Evolutionary conservation across 2,113 vertebrate species (phyloP).

Genomic region (Cephalopterus ornatus): DNA sequence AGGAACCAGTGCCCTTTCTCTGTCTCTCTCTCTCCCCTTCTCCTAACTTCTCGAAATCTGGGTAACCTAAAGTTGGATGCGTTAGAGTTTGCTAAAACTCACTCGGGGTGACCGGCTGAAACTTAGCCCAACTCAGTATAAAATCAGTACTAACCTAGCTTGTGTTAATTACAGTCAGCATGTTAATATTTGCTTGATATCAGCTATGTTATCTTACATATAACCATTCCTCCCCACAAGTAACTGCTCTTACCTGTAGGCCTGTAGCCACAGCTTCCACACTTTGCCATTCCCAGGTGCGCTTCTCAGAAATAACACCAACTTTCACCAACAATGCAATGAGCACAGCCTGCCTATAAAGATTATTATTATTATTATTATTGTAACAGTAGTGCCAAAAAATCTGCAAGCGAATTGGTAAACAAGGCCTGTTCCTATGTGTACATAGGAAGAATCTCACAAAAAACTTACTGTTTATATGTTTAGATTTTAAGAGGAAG

Average conservation of each 20-base stretch:
- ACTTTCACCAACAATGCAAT: constrained; percentile 96
- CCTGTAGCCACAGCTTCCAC: constrained; percentile 96
- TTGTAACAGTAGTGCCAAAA: neutral
- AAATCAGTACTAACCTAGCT: neutral
- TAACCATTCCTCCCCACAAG: neutral
- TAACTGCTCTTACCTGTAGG: constrained; percentile 80
- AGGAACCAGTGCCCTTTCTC: neutral
- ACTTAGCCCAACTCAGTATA: neutral
- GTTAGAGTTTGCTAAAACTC: neutral
- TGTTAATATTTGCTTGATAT: neutral
- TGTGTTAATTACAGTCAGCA: neutral
- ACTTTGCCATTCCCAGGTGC: constrained; percentile 92
- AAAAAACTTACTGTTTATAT: neutral
- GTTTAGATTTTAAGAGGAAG: neutral
- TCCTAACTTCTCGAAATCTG: neutral
- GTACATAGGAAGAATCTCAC: neutral
- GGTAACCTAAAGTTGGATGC: neutral
- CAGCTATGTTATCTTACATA: neutral
- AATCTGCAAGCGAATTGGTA: neutral
- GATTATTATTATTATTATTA: neutral
- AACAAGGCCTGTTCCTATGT: neutral
- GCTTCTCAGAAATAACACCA: constrained; percentile 90
- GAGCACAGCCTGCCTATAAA: constrained; percentile 90
- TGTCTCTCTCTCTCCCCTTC: neutral
- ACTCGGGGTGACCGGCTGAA: neutral